phyloP scores from a whole-genome alignment of 2,113 vertebrate species.

The Scomber colias region DNA sequence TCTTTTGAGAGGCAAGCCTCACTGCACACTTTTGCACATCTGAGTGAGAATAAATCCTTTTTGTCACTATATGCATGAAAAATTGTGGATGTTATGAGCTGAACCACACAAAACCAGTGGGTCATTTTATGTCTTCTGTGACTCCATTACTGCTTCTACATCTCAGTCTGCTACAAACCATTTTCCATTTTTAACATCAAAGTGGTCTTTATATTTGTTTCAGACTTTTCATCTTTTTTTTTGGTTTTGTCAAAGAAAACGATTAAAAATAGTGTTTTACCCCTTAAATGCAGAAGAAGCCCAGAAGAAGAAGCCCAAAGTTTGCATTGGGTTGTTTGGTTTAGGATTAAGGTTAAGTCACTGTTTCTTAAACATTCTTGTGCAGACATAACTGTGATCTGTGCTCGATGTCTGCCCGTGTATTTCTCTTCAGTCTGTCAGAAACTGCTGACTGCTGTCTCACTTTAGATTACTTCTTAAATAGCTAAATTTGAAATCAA shows the following conservation, averaged over 20 bases:
- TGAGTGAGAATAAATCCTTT: neutral
- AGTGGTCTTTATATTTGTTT: too few species aligned
- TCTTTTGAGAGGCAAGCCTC: neutral
- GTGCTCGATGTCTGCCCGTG: neutral
- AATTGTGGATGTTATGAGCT: neutral
- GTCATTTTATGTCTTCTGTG: neutral
- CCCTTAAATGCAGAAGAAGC: conserved; percentile 23
- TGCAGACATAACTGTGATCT: conserved; percentile 51
- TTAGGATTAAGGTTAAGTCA: conserved; percentile 70
- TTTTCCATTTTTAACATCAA: too few species aligned
- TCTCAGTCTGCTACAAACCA: neutral
- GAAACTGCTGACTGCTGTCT: too few species aligned
- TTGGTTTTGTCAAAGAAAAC: neutral
- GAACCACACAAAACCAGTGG: neutral
- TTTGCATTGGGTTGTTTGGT: conserved; percentile 57
- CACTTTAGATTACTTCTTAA: neutral
- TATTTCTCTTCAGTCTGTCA: neutral
- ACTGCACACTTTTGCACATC: too few species aligned
- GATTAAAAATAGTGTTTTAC: neutral
- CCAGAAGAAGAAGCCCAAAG: neutral
- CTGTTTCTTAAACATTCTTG: conserved; percentile 65
- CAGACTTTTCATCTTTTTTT: neutral
- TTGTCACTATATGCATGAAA: neutral
- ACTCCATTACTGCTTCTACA: too few species aligned
- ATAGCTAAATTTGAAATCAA: conserved; percentile 7